phyloP scores from a whole-genome alignment of 2,797 vertebrate genomes.

The Poecilia gillii region DNA sequence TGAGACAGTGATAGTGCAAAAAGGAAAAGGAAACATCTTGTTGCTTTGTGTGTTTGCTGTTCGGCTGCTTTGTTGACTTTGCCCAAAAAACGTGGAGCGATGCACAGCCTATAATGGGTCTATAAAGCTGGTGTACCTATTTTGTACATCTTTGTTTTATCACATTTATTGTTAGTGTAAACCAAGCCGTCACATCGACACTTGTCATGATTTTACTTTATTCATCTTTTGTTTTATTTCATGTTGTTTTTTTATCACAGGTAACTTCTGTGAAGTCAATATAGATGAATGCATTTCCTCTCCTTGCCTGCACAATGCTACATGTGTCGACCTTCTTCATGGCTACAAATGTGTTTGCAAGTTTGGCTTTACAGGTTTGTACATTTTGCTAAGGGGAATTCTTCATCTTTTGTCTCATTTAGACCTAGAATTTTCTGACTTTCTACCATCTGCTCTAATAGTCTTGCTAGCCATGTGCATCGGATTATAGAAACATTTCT shows the following conservation, averaged over 20 bases:
- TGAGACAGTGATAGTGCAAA: conserved; percentile 31
- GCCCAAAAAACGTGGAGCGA: conserved; percentile 11
- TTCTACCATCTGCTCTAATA: background rate
- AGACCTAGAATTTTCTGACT: background rate
- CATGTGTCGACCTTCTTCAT: conserved; percentile 76
- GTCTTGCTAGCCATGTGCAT: background rate
- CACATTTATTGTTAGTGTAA: background rate
- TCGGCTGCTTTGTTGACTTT: conserved; percentile 27
- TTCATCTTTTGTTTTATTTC: conserved; percentile 1
- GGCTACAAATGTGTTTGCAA: conserved; percentile 78
- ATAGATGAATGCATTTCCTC: conserved; percentile 81
- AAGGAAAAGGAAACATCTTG: conserved; percentile 14
- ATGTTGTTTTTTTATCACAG: conserved; percentile 58
- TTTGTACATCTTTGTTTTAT: background rate
- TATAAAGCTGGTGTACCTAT: background rate
- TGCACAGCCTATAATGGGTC: background rate
- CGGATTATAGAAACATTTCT: background rate
- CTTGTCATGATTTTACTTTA: conserved; percentile 14
- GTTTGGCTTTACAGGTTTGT: conserved; percentile 82
- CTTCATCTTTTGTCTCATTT: background rate
- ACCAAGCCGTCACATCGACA: background rate
- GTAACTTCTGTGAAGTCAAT: conserved; percentile 81
- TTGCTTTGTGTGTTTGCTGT: conserved; percentile 19
- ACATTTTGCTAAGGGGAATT: background rate
- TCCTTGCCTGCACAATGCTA: conserved; percentile 79